Evolutionary conservation across 1,140 invertebrate genomes (phyloP), one percentile per base, ranked within the genome.

Genomic region (Scaptodrosophila lebanonensis): DNA sequence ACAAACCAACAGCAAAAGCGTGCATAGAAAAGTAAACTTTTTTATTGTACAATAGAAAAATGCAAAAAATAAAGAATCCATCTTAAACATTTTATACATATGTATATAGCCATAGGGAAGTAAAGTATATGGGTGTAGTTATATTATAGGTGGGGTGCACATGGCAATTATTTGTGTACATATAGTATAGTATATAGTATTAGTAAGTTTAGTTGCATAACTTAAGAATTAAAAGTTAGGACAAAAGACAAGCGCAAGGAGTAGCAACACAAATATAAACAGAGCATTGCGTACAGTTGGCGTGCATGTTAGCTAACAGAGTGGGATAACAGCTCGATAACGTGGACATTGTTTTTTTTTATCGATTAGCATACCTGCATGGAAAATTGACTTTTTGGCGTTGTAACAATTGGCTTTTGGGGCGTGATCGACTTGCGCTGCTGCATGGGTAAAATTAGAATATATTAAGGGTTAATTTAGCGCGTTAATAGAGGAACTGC

Each of bases 311-410:
- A 75, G 54, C 66, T 67, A 69, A 75, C 70, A 75, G 70, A 64
- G 69, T 27, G 27, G 40, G 38, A 12, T 51, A 43, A 64, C 36
- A 58, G 17, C 18, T n/a, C 20, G 39, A 40, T 58, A 35, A 35
- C 29, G 22, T 48, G n/a, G 27, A 6, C 16, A 47, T 47, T 38
- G 33, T 48, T 40, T 60, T 52, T 16, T 42, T 13, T 33, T 69
- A 25, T 25, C 22, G 22, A 29, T 35, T 70, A 63, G 84, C 84
- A 65, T 86, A 86, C 85, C 85, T 86, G 85, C 84, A 86, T 85
- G 63, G 85, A 86, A 84, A 72, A 86, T 67, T 85, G 83, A 57
- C 48, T 85, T 84, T 86, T 86, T 47, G 85, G 75, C 62, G 85
- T 49, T 54, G 72, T 59, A 57, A 72, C 59, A 59, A 77, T 49